Evolutionary conservation across 2,888 invertebrate species (phyloP).

Genomic region (Heliconius sara): DNA sequence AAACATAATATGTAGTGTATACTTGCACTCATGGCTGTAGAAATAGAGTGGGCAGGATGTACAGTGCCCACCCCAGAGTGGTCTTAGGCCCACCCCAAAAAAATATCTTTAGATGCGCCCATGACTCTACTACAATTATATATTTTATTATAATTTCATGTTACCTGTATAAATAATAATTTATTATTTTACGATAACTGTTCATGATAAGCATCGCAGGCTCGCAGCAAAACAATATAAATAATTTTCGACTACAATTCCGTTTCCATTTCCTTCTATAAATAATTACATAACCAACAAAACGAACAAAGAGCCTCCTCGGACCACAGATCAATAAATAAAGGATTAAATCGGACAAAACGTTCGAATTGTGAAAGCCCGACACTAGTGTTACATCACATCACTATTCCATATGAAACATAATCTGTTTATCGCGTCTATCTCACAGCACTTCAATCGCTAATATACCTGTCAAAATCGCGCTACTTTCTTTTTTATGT

Average conservation of each 20-base stretch:
- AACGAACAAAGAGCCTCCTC: not conserved
- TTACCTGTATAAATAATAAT: too few relatives aligned
- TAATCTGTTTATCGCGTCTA: slow-evolving; percentile 36
- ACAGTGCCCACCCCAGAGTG: too few relatives aligned
- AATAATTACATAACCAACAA: not conserved
- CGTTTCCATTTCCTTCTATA: not conserved
- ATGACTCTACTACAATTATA: too few relatives aligned
- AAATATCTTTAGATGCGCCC: too few relatives aligned
- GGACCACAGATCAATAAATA: not conserved
- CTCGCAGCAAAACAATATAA: not conserved
- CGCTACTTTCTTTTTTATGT: slow-evolving; percentile 41
- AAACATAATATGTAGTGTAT: not conserved
- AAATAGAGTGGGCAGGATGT: too few relatives aligned
- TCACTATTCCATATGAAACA: slow-evolving; percentile 29
- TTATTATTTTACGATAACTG: not conserved
- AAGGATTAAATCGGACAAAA: slow-evolving; percentile 11
- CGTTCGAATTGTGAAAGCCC: slow-evolving; percentile 22
- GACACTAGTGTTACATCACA: slow-evolving; percentile 24
- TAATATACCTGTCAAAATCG: slow-evolving; percentile 38
- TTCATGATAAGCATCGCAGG: not conserved
- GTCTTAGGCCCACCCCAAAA: too few relatives aligned
- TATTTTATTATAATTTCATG: too few relatives aligned
- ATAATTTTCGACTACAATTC: not conserved
- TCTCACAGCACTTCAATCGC: slow-evolving; percentile 34
- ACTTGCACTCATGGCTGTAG: too few relatives aligned